Evolutionary conservation across 1,140 invertebrate genomes (phyloP), one percentile per base, ranked within the genome.

Genomic region (Cotesia glomerata): DNA sequence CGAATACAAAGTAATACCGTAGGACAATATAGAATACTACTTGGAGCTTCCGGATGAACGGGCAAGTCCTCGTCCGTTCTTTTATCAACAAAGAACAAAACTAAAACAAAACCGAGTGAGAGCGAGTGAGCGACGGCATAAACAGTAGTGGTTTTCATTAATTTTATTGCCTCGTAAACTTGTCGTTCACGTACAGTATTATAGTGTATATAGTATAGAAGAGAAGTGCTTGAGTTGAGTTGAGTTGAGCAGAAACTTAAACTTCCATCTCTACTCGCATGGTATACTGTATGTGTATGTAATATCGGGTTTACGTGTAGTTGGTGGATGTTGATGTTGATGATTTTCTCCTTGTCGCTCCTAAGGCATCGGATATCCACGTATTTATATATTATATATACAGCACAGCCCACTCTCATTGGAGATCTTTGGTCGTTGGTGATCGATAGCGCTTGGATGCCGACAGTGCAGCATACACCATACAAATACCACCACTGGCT

Each of bases 131-230:
- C 39, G 8, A 2, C 51, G 52, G 65, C 65, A 67, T 67, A 54
- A 67, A 67, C 65, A 67, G 65, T 67, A 67, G 65, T 67, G 68
- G 70, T 72, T 76, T 76, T 76, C 75, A 74, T 74, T 80, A 80
- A 80, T 80, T 81, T 81, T 81, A 81, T 81, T 79, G 79, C 79
- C 67, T 75, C 73, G 63, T 76, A 74, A 72, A 75, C 73, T 75
- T 74, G 71, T 77, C 74, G 39, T 51, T 18, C 71, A 58, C 39
- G 58, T 72, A 71, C 59, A 59, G 26, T 26, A 26, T 26, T 26
- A 26, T 26, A 26, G 26, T 26, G 26, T 26, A 26, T 26, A 26
- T 26, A 26, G 26, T 26, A 26, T 26, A 26, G 26, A 26, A 26
- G 26, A 2, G 26, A 26, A 26, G 26, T 26, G 26, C 26, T 26